These are phyloP conservation scores for Troides oblongomaculatus DNA, from an alignment of 2,888 invertebrate species.

Conservation along the genomic window DNA sequence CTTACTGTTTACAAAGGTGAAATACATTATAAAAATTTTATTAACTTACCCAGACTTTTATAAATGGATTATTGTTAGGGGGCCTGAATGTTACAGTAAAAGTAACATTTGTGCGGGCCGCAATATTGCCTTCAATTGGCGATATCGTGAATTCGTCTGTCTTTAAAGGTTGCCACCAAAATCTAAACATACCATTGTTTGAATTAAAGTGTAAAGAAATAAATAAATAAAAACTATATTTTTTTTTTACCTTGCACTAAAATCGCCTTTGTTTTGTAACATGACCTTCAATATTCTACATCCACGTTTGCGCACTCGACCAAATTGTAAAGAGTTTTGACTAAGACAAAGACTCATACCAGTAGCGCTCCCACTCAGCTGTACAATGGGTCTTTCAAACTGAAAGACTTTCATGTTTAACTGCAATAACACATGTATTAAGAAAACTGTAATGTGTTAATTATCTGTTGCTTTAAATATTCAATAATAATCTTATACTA, in stretches of 20 bases:
- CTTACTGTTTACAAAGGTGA: no score
- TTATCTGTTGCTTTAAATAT: no score
- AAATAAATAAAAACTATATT: background rate
- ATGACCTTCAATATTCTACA: conserved; percentile 69
- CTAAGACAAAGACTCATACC: conserved; percentile 66
- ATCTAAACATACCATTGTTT: conserved; percentile 42
- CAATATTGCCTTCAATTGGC: conserved; percentile 82
- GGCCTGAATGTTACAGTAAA: conserved; percentile 83
- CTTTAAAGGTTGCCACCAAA: conserved; percentile 71
- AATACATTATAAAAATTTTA: background rate
- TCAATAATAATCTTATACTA: no score
- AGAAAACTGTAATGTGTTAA: background rate
- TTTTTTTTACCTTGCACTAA: conserved; percentile 58
- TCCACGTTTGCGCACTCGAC: conserved; percentile 66
- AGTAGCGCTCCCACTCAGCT: conserved; percentile 66
- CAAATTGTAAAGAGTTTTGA: conserved; percentile 70
- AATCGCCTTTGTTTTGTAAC: conserved; percentile 69
- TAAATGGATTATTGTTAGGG: conserved; percentile 63
- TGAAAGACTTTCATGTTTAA: conserved; percentile 66
- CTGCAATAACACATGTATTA: conserved; percentile 41
- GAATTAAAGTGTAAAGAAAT: background rate
- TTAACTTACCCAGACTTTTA: conserved; percentile 69
- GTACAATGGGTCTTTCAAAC: conserved; percentile 62
- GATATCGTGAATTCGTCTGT: conserved; percentile 79
- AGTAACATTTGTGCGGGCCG: conserved; percentile 81